A percentile compares a stretch with the other conserved stretches of the same genome.
Conservation (phyloP, 1,140 invertebrate species). For the Tigriopus japonicus region DNA sequence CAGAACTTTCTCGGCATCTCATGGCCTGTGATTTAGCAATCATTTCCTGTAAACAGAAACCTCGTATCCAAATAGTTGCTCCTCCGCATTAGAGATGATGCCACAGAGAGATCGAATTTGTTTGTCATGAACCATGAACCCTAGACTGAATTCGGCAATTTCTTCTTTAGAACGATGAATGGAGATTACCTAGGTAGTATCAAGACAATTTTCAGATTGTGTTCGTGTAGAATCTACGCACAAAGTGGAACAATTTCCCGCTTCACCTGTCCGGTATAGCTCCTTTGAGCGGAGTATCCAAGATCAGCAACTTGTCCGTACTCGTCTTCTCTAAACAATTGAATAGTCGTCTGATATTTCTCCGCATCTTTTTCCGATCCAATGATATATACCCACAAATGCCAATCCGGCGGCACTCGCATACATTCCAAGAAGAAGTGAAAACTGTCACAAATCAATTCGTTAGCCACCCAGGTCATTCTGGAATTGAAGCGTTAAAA, state of each 20-base stretch:
- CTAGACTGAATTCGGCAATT: neutral
- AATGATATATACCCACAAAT: constrained; percentile 4
- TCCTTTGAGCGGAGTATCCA: neutral
- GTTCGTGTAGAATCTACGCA: too few relatives aligned
- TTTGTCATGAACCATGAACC: constrained; percentile 6
- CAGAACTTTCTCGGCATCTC: too few relatives aligned
- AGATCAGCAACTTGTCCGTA: neutral
- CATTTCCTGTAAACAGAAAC: neutral
- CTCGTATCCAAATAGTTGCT: constrained; percentile 4
- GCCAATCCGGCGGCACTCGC: neutral
- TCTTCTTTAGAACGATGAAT: neutral
- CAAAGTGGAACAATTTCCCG: too few relatives aligned
- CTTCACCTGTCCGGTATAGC: neutral
- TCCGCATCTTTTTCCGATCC: neutral
- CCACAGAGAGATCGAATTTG: constrained; percentile 3
- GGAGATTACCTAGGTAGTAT: neutral
- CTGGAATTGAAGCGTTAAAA: neutral
- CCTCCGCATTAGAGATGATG: neutral
- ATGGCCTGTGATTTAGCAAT: neutral
- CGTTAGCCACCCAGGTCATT: constrained; percentile 6
- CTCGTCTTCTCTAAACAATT: constrained; percentile 2
- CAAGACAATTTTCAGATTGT: neutral
- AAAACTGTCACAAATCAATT: neutral
- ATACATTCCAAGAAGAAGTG: constrained; percentile 3
- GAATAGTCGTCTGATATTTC: neutral